Evolutionary conservation across 2,888 invertebrate species (phyloP).

Genomic region (Drosophila rubida): DNA sequence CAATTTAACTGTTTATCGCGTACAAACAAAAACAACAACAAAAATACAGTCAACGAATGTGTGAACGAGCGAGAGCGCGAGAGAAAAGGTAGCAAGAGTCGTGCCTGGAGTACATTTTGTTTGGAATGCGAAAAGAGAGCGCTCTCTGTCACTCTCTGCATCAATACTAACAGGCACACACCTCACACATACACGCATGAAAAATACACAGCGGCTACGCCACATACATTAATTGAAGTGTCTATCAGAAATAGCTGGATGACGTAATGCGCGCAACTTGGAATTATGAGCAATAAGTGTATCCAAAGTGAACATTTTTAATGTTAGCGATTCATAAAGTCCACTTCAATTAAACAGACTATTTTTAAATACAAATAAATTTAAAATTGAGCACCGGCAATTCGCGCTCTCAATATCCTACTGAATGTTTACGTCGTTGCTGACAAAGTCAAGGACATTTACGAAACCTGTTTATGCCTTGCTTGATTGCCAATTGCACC

Average conservation of each 20-base stretch:
- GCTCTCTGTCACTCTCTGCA: slow-evolving; percentile 36
- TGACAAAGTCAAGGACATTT: slow-evolving; percentile 71
- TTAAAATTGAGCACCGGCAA: slow-evolving; percentile 30
- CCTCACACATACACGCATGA: slow-evolving; percentile 15
- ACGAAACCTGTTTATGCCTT: slow-evolving; percentile 38
- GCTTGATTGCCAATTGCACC: slow-evolving; percentile 3
- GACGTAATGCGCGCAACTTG: slow-evolving; percentile 76
- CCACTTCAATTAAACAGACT: background rate
- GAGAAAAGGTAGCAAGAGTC: slow-evolving; percentile 10
- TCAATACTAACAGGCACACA: slow-evolving; percentile 38
- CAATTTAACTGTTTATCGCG: slow-evolving; percentile 76
- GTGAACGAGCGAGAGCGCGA: slow-evolving; percentile 10
- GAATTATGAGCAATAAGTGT: slow-evolving; percentile 69
- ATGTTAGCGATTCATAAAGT: slow-evolving; percentile 11
- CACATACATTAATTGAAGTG: slow-evolving; percentile 75
- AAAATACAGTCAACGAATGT: slow-evolving; percentile 15
- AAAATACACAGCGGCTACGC: slow-evolving; percentile 19
- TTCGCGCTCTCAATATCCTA: slow-evolving; percentile 1
- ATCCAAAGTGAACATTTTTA: slow-evolving; percentile 7
- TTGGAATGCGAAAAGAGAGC: slow-evolving; percentile 58
- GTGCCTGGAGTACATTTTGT: slow-evolving; percentile 37
- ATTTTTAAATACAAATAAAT: background rate
- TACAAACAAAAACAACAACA: slow-evolving; percentile 67
- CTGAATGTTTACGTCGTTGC: slow-evolving; percentile 3
- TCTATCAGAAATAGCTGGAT: slow-evolving; percentile 81